A percentile compares a stretch with the other conserved stretches of the same genome.
These are phyloP conservation scores for Caiman crocodilus DNA, from an alignment of 2,797 vertebrate species.

Conservation along the genomic window DNA sequence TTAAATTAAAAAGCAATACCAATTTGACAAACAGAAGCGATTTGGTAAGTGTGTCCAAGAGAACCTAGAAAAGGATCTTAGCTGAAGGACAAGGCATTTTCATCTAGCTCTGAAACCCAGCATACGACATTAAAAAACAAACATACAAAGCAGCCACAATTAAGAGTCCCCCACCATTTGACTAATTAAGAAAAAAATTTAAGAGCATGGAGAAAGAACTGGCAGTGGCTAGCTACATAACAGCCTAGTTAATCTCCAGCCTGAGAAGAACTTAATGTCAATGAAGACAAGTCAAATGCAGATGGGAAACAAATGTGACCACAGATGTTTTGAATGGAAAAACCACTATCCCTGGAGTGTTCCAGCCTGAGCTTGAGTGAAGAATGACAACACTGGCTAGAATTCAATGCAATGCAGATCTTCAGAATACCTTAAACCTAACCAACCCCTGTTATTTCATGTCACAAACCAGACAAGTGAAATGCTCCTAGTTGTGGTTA, in stretches of 20 bases:
- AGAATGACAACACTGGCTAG: fast-evolving
- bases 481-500: background rate
- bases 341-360: background rate
- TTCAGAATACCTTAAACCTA: background rate
- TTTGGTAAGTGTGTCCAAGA: background rate
- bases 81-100: background rate
- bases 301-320: background rate
- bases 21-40: background rate
- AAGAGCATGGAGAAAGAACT: background rate
- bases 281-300: background rate
- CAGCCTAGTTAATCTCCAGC: background rate
- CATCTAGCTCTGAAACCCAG: background rate
- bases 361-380: background rate
- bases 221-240: background rate
- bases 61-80: background rate
- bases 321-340: background rate
- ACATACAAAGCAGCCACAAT: background rate
- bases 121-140: background rate
- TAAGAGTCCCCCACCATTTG: background rate
- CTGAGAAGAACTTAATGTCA: background rate
- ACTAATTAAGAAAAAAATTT: background rate
- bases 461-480: no score
- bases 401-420: background rate
- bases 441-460: background rate
- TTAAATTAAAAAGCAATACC: background rate